A percentile compares a stretch with the other conserved stretches of the same genome.
phyloP scores from a whole-genome alignment of 2,113 vertebrate genomes.

The Otolemur garnettii region DNA sequence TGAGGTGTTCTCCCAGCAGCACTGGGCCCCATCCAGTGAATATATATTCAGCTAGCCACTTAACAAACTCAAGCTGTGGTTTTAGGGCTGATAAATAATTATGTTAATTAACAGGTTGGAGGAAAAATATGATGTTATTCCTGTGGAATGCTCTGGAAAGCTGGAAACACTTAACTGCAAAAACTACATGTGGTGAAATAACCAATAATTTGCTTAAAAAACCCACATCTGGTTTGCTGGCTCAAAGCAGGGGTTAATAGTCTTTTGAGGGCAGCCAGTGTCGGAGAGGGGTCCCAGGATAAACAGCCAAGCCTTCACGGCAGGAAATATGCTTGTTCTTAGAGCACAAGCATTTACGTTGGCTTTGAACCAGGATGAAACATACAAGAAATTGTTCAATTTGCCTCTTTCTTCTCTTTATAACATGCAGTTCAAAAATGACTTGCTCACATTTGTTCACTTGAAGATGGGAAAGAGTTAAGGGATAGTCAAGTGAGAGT shows the following conservation, averaged over 20 bases:
- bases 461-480: constrained; percentile 58
- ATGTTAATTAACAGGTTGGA: constrained; percentile 92
- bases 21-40: constrained; percentile 70
- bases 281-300: constrained; percentile 91
- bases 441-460: constrained; percentile 74
- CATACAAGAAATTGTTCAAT: constrained; percentile 91
- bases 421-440: constrained; percentile 70
- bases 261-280: constrained; percentile 91
- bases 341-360: constrained; percentile 94
- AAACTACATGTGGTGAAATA: constrained; percentile 93
- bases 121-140: constrained; percentile 94
- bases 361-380: constrained; percentile 91
- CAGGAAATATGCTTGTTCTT: constrained; percentile 96
- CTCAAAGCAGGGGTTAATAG: constrained; percentile 94
- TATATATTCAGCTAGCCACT: constrained; percentile 72
- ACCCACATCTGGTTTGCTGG: constrained; percentile 94
- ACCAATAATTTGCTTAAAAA: constrained; percentile 96
- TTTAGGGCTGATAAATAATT: constrained; percentile 92
- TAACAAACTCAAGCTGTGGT: constrained; percentile 87
- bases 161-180: constrained; percentile 96
- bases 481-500: not conserved
- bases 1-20: constrained; percentile 56
- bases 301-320: constrained; percentile 94
- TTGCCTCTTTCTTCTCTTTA: constrained; percentile 83
- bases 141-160: constrained; percentile 93